Evolutionary conservation across 1,140 invertebrate genomes (phyloP).

Genomic region (Xylocopa sonorina): DNA sequence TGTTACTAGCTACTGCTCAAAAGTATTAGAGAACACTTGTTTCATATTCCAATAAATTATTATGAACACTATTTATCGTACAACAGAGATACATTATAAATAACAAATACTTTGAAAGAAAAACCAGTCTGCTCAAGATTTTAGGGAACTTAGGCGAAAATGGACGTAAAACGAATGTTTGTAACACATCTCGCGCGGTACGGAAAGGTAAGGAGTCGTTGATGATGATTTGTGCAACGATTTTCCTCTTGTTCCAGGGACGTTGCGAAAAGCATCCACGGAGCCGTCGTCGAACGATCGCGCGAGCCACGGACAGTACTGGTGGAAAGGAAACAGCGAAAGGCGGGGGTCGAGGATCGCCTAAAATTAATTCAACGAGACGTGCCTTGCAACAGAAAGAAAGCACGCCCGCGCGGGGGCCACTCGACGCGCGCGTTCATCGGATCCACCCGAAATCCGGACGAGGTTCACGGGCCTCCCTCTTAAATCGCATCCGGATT

Average conservation of each 20-base stretch:
- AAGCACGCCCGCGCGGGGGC: background rate
- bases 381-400: background rate
- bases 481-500: constrained; percentile 1
- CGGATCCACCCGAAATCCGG: constrained; percentile 2
- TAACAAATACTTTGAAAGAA: too few relatives aligned
- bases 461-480: background rate
- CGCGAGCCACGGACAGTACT: background rate
- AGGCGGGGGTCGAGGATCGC: background rate
- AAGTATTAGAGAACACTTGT: too few relatives aligned
- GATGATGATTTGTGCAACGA: constrained; percentile 11
- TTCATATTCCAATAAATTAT: too few relatives aligned
- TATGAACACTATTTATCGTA: too few relatives aligned
- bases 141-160: background rate
- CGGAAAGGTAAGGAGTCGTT: background rate
- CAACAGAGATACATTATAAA: background rate
- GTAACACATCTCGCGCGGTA: too few relatives aligned
- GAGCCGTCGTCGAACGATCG: background rate
- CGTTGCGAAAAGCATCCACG: background rate
- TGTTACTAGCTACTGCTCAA: too few relatives aligned
- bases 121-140: too few relatives aligned
- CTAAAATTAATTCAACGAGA: background rate
- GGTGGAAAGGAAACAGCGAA: background rate
- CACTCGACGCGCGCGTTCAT: background rate
- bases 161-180: background rate
- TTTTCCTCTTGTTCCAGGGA: constrained; percentile 5